Evolutionary conservation across 2,888 invertebrate genomes (phyloP).

Genomic region (Kuschelorhynchus macadamiae): DNA sequence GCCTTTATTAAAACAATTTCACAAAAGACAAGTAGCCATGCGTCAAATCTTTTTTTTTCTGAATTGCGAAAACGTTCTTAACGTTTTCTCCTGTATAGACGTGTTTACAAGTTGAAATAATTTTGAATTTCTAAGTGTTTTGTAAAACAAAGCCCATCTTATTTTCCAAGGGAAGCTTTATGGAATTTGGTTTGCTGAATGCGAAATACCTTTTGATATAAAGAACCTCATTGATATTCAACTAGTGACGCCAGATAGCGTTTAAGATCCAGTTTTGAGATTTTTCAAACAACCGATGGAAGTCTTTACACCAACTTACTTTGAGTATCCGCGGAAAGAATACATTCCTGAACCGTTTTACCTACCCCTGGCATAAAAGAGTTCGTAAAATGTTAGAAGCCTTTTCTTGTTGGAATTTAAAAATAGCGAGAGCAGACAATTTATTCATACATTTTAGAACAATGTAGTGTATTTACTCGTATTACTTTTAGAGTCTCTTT

Average conservation of each 20-base stretch:
- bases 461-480: too few relatives aligned
- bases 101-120: too few relatives aligned
- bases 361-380: constrained; percentile 38
- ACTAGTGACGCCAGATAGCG: constrained; percentile 58
- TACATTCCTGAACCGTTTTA: constrained; percentile 39
- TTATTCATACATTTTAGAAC: constrained; percentile 39
- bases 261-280: constrained; percentile 57
- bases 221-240: constrained; percentile 61
- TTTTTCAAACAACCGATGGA: constrained; percentile 45
- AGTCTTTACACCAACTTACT: constrained; percentile 40
- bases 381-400: constrained; percentile 41
- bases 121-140: too few relatives aligned
- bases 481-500: too few relatives aligned
- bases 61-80: too few relatives aligned
- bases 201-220: constrained; percentile 49
- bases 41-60: too few relatives aligned
- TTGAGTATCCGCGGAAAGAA: constrained; percentile 41
- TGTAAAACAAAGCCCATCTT: too few relatives aligned
- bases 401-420: constrained; percentile 42
- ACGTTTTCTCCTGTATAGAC: too few relatives aligned
- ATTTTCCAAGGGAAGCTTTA: too few relatives aligned
- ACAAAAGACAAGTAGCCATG: too few relatives aligned
- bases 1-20: too few relatives aligned
- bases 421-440: constrained; percentile 34
- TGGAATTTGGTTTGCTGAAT: constrained; percentile 22